Base-by-base conservation (phyloP, 2,113 vertebrate species). In the Psammodynastes pulverulentus region DNA sequence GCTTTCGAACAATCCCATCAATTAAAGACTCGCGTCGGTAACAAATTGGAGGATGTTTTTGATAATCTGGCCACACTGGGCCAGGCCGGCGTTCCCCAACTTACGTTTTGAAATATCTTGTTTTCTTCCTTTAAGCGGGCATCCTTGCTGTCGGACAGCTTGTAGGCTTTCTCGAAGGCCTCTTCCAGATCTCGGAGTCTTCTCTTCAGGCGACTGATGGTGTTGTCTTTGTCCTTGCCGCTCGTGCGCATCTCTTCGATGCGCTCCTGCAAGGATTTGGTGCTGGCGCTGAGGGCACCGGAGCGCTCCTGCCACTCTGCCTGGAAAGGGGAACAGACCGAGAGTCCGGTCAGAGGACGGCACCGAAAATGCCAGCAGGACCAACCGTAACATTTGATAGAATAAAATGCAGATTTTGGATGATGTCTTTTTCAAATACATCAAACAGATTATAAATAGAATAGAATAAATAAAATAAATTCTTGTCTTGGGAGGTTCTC, bases 21-120 rank as follows among this genome's bases (percentile, higher is more conserved):
- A n/a, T n/a, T n/a, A n/a, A n/a, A n/a, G n/a, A n/a, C n/a, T n/a
- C n/a, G n/a, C n/a, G n/a, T n/a, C n/a, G n/a, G n/a, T n/a, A n/a
- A n/a, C 4, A 9, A 1, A 6, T 17, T 34, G n/a, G 0, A 87
- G 51, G 8, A 39, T 6, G 24, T 13, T 72, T 45, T 21, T 3
- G 9, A 8, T 12, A 0, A 12, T 1, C 48, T 48, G 0, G 26
- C 52, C 12, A 0, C 45, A 0, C 3, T 3, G 24, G 13, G 5
- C 24, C 5, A 8, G 39, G 0, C 0, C 0, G 1, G 29, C 8
- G 0, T 29, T 53, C 86, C 13, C 89, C 43, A 15, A 95, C 99
- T 98, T 96, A 99, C 99, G 13, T 99, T 98, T 94, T 99, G 98
- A 96, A 99, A 98, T 98, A 98, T 99, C 94, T 97, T 98, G 96